Conservation (phyloP, 2,113 vertebrate genomes). For the Psittacula cyanocephala region DNA sequence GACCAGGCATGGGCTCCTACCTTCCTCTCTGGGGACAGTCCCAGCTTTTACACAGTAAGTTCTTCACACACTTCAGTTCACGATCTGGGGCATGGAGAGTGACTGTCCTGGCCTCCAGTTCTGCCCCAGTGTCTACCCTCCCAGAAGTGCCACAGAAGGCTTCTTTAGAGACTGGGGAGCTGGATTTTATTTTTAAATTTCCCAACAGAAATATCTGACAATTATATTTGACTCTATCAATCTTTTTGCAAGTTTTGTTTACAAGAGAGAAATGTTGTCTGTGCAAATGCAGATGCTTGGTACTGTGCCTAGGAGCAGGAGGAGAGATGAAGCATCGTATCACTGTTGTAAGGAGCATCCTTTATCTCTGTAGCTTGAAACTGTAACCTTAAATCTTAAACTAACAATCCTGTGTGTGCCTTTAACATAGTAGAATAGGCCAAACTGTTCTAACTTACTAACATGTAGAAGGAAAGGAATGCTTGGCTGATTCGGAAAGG, state of each 20-base stretch:
- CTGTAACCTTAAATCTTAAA: neutral
- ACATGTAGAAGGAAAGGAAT: neutral
- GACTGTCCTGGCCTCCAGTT: neutral
- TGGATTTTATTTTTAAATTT: neutral
- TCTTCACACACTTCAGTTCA: neutral
- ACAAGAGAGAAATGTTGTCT: neutral
- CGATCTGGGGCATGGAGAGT: neutral
- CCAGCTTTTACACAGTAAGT: neutral
- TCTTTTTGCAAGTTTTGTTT: neutral
- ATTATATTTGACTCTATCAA: neutral
- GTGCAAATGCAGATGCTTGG: neutral
- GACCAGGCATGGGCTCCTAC: neutral
- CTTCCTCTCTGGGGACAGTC: neutral
- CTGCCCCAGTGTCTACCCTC: neutral
- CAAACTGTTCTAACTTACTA: neutral
- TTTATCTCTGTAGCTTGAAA: neutral
- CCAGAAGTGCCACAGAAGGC: neutral
- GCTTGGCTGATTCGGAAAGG: neutral
- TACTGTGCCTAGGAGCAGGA: neutral
- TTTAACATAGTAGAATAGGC: neutral
- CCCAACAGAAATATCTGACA: neutral
- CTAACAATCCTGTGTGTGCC: neutral
- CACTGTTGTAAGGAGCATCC: neutral
- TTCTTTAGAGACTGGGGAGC: neutral
- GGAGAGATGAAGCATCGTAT: neutral